phyloP scores from a whole-genome alignment of 2,113 vertebrate genomes.

The Daubentonia madagascariensis region DNA sequence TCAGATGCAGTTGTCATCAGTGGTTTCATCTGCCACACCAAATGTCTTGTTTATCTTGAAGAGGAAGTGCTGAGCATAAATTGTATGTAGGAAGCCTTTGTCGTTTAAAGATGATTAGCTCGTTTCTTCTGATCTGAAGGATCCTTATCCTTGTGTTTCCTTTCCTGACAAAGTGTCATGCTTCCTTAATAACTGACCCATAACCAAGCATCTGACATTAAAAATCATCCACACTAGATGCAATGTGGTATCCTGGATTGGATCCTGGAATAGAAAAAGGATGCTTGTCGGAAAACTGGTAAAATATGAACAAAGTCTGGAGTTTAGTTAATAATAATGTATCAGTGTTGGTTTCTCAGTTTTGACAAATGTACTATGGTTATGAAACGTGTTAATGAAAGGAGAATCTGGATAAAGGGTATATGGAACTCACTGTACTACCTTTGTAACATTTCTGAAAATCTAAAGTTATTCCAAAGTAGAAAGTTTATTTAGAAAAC shows the following conservation, averaged over 20 bases:
- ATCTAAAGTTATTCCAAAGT: not conserved
- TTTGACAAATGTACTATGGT: not conserved
- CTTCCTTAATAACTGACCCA: not conserved
- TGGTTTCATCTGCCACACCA: not conserved
- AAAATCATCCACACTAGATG: not conserved
- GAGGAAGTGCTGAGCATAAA: no score
- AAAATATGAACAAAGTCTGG: not conserved
- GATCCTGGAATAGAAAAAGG: not conserved
- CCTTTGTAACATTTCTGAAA: not conserved
- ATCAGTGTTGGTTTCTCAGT: not conserved
- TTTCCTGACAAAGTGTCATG: not conserved
- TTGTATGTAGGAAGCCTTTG: not conserved
- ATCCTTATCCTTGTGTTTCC: not conserved
- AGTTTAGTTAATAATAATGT: not conserved
- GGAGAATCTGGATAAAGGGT: not conserved
- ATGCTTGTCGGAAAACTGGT: not conserved
- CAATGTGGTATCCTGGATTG: not conserved
- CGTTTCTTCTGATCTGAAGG: not conserved
- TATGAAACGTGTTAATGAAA: not conserved
- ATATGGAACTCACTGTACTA: not conserved
- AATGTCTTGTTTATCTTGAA: not conserved
- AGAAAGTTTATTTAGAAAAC: not conserved
- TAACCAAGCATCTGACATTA: not conserved
- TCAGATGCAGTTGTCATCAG: not conserved
- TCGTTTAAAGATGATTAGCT: not conserved